Percentiles rank a stretch among this genome's conserved stretches.
Conservation (phyloP, 2,797 vertebrate species). For the Atherinosoma microstoma region DNA sequence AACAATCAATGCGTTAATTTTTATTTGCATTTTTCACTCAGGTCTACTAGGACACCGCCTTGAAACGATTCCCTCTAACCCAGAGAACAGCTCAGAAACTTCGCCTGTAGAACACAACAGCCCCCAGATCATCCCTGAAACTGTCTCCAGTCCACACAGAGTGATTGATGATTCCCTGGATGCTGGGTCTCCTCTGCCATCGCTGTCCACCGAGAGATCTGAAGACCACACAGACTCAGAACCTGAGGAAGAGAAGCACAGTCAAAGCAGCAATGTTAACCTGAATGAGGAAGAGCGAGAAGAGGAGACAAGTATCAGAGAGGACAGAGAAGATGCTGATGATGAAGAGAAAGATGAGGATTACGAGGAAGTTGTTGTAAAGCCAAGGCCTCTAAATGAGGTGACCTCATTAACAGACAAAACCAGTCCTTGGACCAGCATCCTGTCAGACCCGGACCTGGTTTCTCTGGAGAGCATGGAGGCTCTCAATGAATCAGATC, state of each 20-base stretch:
- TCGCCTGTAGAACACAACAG: conserved; percentile 30
- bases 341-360: conserved; percentile 80
- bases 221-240: conserved; percentile 42
- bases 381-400: conserved; percentile 91
- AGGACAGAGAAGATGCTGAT: conserved; percentile 33
- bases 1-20: too few relatives aligned
- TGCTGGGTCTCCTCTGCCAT: conserved; percentile 27
- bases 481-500: conserved; percentile 32
- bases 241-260: conserved; percentile 37
- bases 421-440: conserved; percentile 96
- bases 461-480: conserved; percentile 66
- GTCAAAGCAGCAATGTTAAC: neutral
- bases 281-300: conserved; percentile 36
- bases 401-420: conserved; percentile 89
- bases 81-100: conserved; percentile 23
- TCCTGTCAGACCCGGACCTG: conserved; percentile 85
- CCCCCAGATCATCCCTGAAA: conserved; percentile 42
- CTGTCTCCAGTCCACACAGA: conserved; percentile 26
- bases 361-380: conserved; percentile 90
- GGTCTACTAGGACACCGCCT: conserved; percentile 62
- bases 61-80: conserved; percentile 46
- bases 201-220: conserved; percentile 30
- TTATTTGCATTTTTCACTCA: conserved; percentile 31
- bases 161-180: conserved; percentile 26
- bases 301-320: conserved; percentile 17